A percentile compares a stretch with the other conserved stretches of the same genome.
Evolutionary conservation across 2,888 invertebrate species (phyloP).

Genomic region (Lucinisca nassula): DNA sequence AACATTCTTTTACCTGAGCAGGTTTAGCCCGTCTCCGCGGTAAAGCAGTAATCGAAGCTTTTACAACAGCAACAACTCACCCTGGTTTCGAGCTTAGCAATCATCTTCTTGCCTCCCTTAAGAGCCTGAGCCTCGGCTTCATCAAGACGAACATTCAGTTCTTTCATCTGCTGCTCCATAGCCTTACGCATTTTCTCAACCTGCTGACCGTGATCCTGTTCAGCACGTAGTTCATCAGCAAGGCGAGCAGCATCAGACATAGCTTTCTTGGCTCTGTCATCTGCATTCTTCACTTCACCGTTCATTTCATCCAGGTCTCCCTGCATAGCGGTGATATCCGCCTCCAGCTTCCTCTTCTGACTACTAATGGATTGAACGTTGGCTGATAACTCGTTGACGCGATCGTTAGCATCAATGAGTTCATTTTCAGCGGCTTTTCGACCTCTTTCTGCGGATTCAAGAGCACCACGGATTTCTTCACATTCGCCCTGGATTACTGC

Average conservation of each 20-base stretch:
- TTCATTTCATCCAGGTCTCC: conserved; percentile 99
- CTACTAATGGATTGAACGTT: conserved; percentile 97
- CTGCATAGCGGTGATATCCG: conserved; percentile 99
- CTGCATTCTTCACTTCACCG: conserved; percentile 99
- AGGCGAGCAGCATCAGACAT: conserved; percentile 96
- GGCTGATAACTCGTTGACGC: conserved; percentile 98
- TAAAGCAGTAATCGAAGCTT: no score
- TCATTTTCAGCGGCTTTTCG: conserved; percentile 99
- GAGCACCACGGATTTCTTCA: conserved; percentile 98
- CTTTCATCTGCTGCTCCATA: conserved; percentile 99
- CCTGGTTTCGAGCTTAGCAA: conserved; percentile 98
- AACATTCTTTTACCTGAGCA: no score
- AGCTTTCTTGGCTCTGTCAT: conserved; percentile 91
- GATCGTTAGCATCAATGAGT: conserved; percentile 98
- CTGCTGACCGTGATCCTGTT: conserved; percentile 99
- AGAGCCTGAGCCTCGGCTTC: conserved; percentile 99
- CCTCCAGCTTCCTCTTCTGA: conserved; percentile 99
- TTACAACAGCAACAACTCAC: no score
- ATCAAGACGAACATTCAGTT: conserved; percentile 96
- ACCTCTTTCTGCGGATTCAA: conserved; percentile 97
- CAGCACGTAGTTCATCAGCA: conserved; percentile 99
- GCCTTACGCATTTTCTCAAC: conserved; percentile 99
- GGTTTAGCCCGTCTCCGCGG: no score
- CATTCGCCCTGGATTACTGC: conserved; percentile 99
- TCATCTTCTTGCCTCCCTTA: conserved; percentile 99